phyloP scores from a whole-genome alignment of 2,113 vertebrate species.

The Varanus komodoensis region DNA sequence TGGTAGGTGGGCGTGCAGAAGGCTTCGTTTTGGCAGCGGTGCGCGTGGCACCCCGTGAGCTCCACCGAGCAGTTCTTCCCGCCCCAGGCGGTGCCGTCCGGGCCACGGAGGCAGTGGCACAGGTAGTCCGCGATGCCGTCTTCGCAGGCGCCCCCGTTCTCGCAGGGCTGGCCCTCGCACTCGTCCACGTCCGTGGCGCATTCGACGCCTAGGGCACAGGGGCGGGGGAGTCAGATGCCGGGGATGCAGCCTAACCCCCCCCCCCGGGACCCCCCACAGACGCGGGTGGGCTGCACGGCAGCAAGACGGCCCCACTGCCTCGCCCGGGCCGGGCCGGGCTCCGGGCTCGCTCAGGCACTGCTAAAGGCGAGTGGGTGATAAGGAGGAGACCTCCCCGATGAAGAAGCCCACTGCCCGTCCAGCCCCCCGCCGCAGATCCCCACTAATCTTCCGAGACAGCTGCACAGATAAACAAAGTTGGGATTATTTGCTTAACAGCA shows the following conservation, averaged over 20 bases:
- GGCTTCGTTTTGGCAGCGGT: conserved; percentile 84
- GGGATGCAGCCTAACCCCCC: not conserved
- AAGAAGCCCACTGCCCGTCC: conserved; percentile 46
- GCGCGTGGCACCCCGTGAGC: conserved; percentile 84
- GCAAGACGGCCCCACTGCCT: not conserved
- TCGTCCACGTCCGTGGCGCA: conserved; percentile 91
- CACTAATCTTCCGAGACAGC: conserved; percentile 74
- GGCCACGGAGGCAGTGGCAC: conserved; percentile 82
- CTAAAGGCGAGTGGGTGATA: conserved; percentile 55
- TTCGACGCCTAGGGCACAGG: conserved; percentile 79
- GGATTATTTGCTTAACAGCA: conserved; percentile 74
- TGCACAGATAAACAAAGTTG: conserved; percentile 64
- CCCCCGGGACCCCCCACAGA: not conserved
- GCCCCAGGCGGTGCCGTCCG: conserved; percentile 83
- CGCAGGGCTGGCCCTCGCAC: conserved; percentile 88
- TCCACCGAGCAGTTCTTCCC: conserved; percentile 86
- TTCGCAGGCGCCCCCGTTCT: conserved; percentile 87
- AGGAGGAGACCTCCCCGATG: conserved; percentile 41
- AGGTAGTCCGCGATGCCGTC: conserved; percentile 84
- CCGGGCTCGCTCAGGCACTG: conserved; percentile 15
- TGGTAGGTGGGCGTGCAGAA: conserved; percentile 83
- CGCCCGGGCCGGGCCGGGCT: not conserved
- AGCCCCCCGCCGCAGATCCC: conserved; percentile 39
- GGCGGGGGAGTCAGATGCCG: not conserved
- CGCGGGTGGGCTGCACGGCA: too few relatives aligned